Base-by-base conservation (phyloP, 2,113 vertebrate species). In the Alces alces region DNA sequence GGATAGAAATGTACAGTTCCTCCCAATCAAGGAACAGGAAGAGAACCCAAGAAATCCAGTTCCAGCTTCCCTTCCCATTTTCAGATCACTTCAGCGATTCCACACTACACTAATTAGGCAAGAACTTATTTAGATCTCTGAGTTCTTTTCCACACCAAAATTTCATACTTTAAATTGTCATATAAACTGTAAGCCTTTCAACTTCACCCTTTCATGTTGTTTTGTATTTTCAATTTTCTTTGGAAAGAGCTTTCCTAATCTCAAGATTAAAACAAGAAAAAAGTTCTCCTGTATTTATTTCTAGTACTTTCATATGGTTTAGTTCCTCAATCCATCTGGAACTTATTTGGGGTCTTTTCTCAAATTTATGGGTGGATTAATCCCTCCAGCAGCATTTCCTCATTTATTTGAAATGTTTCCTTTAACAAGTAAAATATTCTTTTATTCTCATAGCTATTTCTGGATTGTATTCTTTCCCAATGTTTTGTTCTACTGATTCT, bases 201-300 rank as follows among this genome's bases (percentile, higher is more conserved):
- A 33, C 83, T 50, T 87, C 91, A 57, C 50, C 33, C 83, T 91
- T 87, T 87, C n/a, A 64, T 57, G 47, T 11, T 25, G 88, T 73
- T 96, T 78, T 94, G 21, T 64, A 33, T 84, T 84, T 88, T 89
- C 55, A 85, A 57, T 89, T 58, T 85, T 97, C 10, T 58, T 85
- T 97, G 14, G 61, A 88, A 96, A 78, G 50, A 52, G 30, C 4
- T 89, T 94, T 94, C 61, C 25, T 88, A 84, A 92, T 92, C 58
- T 30, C 14, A 58, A 60, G 28, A 58, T 85, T 79, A 13, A 47
- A 88, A 50, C 66, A 30, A 54, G 19, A n/a, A 83, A 52, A 80
- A 80, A 33, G 21, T 91, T 54, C 30, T 88, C 36, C 16, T 36
- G 36, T 84, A n/a, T 36, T 92, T 86, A 60, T 76, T 91, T 76